A percentile compares a stretch with the other conserved stretches of the same genome.
phyloP scores from a whole-genome alignment of 2,113 vertebrate species.

The Procavia capensis region DNA sequence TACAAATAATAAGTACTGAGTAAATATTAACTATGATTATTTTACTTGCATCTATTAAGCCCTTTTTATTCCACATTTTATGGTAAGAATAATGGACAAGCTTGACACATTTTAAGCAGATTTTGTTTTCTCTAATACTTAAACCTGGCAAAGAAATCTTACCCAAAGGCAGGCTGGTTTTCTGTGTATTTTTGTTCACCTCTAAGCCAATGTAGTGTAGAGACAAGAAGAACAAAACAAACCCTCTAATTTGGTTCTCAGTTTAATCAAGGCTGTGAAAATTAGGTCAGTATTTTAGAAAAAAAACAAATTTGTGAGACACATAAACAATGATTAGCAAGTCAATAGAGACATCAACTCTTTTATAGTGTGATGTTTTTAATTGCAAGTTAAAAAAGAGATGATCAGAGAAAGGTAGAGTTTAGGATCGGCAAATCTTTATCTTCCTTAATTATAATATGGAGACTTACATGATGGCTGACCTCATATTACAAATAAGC shows the following conservation, averaged over 20 bases:
- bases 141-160: constrained; percentile 47
- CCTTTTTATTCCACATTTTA: constrained; percentile 32
- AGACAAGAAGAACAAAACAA: constrained; percentile 37
- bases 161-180: not conserved
- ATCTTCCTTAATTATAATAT: constrained; percentile 33
- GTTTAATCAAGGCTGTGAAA: constrained; percentile 50
- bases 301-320: constrained; percentile 63
- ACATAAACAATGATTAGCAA: constrained; percentile 69
- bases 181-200: constrained; percentile 57
- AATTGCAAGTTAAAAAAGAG: constrained; percentile 45
- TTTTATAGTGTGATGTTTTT: constrained; percentile 52
- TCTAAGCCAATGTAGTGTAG: constrained; percentile 23
- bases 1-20: constrained; percentile 25
- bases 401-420: constrained; percentile 31
- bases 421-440: constrained; percentile 56
- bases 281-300: constrained; percentile 33
- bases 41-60: constrained; percentile 52
- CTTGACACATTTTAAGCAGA: constrained; percentile 54
- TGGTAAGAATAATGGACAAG: constrained; percentile 50
- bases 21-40: constrained; percentile 58
- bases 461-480: not conserved
- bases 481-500: constrained; percentile 42
- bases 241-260: constrained; percentile 55
- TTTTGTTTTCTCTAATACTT: constrained; percentile 65
- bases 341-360: not conserved